These are phyloP conservation scores for Trachelus tabidus DNA, from an alignment of 2,888 invertebrate species.

Conservation along the genomic window DNA sequence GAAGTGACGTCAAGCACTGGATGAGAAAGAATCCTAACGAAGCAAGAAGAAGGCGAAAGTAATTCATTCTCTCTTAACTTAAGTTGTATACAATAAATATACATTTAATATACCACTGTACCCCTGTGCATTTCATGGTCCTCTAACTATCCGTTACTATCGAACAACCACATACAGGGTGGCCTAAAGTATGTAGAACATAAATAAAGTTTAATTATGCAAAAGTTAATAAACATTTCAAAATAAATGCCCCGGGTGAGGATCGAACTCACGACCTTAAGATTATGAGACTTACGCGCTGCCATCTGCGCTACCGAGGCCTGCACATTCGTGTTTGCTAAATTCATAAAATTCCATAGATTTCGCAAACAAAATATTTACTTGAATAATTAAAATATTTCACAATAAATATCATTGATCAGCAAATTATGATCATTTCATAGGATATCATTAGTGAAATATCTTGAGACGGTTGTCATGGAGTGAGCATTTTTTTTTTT, in stretches of 20 bases:
- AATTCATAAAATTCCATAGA: neutral
- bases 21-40: conserved; percentile 86
- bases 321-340: neutral
- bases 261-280: conserved; percentile 95
- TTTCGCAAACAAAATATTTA: neutral
- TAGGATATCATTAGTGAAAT: neutral
- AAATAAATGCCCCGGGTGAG: conserved; percentile 84
- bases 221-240: conserved; percentile 16
- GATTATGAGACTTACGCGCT: conserved; percentile 65
- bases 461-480: neutral
- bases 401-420: neutral
- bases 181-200: neutral
- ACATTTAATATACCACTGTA: neutral
- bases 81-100: neutral
- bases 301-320: conserved; percentile 61
- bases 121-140: neutral
- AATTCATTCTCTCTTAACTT: conserved; percentile 39
- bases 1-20: conserved; percentile 79
- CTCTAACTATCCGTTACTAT: neutral
- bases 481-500: too few relatives aligned
- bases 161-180: neutral
- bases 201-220: neutral
- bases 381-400: neutral
- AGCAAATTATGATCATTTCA: neutral
- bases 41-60: conserved; percentile 69